Conservation (phyloP, 2,797 vertebrate genomes). For the Danio tinwini region DNA sequence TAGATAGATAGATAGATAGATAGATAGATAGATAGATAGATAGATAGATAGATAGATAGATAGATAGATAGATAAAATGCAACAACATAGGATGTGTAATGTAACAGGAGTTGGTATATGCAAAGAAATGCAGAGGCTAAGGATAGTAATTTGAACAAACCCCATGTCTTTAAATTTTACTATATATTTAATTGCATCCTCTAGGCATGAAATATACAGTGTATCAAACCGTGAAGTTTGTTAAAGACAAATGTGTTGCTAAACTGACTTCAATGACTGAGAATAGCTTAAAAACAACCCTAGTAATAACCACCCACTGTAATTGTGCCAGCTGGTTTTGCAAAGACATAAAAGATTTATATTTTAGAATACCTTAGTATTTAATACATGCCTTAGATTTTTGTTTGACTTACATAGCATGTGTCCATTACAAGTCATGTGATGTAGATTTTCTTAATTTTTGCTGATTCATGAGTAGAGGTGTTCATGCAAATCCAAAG, state of each 20-base stretch:
- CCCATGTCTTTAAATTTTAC: not conserved
- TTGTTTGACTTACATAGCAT: not conserved
- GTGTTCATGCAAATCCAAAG: constrained; percentile 29
- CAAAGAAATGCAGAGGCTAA: not conserved
- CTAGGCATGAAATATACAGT: no score
- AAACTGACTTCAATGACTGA: not conserved
- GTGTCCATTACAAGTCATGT: constrained; percentile 13
- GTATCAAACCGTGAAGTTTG: not conserved
- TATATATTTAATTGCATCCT: not conserved
- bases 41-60: no score
- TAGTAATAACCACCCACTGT: not conserved
- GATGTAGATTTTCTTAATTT: constrained; percentile 19
- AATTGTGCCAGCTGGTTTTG: not conserved
- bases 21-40: no score
- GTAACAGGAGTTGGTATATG: no score
- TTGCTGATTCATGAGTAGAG: constrained; percentile 40
- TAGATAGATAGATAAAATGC: no score
- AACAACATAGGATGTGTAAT: no score
- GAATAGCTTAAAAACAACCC: not conserved
- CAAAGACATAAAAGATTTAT: not conserved
- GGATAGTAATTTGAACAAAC: not conserved
- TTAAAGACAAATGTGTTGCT: not conserved
- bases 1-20: no score
- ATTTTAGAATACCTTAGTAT: not conserved
- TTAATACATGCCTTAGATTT: not conserved